These are phyloP conservation scores for Marcusenius ussheri DNA, from an alignment of 2,113 vertebrate species.

Conservation along the genomic window DNA sequence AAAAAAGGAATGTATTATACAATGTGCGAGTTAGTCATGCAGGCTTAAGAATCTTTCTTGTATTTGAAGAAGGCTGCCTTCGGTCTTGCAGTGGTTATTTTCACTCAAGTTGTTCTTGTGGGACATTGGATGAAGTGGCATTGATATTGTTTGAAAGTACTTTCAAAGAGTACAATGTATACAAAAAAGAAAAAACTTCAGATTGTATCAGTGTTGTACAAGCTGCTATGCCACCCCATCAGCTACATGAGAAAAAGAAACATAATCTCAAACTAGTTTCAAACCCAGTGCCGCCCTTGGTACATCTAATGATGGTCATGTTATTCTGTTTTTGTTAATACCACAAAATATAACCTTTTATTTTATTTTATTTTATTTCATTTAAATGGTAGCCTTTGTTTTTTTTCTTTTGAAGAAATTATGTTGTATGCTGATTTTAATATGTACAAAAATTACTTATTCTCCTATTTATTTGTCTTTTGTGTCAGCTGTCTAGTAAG, in stretches of 20 bases:
- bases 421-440: background rate
- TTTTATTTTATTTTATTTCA: background rate
- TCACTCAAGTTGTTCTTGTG: background rate
- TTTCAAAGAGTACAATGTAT: background rate
- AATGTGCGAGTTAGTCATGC: background rate
- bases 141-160: background rate
- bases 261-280: slow-evolving; percentile 19
- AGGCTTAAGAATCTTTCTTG: background rate
- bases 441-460: background rate
- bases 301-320: slow-evolving; percentile 28
- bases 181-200: background rate
- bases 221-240: background rate
- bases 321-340: slow-evolving; percentile 21
- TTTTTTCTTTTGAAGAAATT: background rate
- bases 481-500: background rate
- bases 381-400: background rate
- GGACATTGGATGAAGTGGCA: background rate
- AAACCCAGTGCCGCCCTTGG: slow-evolving; percentile 10
- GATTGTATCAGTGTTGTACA: slow-evolving; percentile 19
- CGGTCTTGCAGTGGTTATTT: background rate
- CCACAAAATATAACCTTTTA: background rate
- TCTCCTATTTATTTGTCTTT: background rate
- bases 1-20: background rate
- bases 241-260: background rate
- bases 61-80: background rate